Percentiles rank a stretch among this genome's conserved stretches.
These are phyloP conservation scores for Seladonia tumulorum DNA, from an alignment of 2,888 invertebrate species.

Conservation along the genomic window DNA sequence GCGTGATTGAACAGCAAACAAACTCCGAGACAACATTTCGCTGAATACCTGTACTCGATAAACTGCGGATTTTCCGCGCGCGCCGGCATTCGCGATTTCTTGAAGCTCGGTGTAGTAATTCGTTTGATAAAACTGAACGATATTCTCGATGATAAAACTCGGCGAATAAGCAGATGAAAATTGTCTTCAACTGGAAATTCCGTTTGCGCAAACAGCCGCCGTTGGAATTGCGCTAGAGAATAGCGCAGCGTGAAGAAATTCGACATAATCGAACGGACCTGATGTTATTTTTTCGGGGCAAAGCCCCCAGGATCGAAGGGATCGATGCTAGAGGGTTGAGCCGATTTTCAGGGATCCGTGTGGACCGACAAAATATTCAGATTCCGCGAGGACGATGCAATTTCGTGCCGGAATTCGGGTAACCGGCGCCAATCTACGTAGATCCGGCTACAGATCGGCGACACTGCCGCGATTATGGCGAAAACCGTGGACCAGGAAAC, in stretches of 20 bases:
- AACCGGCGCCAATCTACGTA: conserved; percentile 33
- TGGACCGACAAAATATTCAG: conserved; percentile 17
- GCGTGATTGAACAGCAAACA: conserved; percentile 1
- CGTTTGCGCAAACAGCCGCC: no score
- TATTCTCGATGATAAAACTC: not conserved
- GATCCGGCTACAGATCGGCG: conserved; percentile 19
- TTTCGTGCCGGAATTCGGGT: conserved; percentile 17
- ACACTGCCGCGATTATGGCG: conserved; percentile 43
- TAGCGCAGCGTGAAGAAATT: not conserved
- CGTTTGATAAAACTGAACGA: not conserved
- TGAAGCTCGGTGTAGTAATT: no score
- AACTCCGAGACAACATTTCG: conserved; percentile 1
- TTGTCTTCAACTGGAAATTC: not conserved
- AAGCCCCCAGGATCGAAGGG: not conserved
- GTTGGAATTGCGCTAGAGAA: not conserved
- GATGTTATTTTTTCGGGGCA: not conserved
- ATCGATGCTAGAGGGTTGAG: not conserved
- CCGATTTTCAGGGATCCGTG: not conserved
- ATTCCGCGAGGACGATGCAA: conserved; percentile 12
- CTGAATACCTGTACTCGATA: not conserved
- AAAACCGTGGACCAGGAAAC: conserved; percentile 23
- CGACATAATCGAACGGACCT: not conserved
- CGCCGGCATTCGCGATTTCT: no score
- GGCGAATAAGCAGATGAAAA: not conserved
- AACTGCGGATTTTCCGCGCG: not conserved